Evolutionary conservation across 2,888 invertebrate genomes (phyloP), one percentile per base, ranked within the genome.

Genomic region (Aphrophora alni): DNA sequence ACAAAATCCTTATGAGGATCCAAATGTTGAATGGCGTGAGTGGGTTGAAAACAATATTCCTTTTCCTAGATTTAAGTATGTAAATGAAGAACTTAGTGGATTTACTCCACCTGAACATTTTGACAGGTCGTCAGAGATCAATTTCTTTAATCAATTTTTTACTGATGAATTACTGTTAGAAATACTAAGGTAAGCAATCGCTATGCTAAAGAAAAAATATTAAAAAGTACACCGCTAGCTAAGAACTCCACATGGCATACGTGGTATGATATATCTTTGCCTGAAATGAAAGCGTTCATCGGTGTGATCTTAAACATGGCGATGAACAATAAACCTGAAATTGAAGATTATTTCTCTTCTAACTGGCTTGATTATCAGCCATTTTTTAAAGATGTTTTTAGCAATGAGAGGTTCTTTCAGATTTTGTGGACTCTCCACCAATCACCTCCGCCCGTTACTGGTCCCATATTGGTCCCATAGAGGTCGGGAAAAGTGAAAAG

Each of bases 361-460:
- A 38, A 59, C 3, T 38, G 76, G 76, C n/a, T 76, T n/a, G 44
- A 76, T 26, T 44, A 51, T 24, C 25, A 10, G n/a, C 70, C n/a
- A n/a, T n/a, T n/a, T n/a, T n/a, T n/a, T n/a, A n/a, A n/a, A n/a
- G n/a, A n/a, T n/a, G n/a, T n/a, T 7, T 77, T 77, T 26, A 27
- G 33, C 26, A 77, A 68, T 26, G 38, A 28, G 26, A 68, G 69
- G 21, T 77, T 77, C 33, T 68, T 70, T 28, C 26, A 68, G n/a
- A 78, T 78, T 14, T 78, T 38, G 38, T 78, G 78, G 78, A 78
- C 28, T 72, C 72, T 78, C n/a, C 73, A 78, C 33, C 38, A 73
- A n/a, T 25, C 38, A 24, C 33, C 33, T 38, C 78, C 28, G 38
- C 26, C 25, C 14, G 26, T 27, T 21, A 70, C 33, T 70, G 28